Base-by-base conservation (phyloP, 1,140 invertebrate species). In the Orussus abietinus region DNA sequence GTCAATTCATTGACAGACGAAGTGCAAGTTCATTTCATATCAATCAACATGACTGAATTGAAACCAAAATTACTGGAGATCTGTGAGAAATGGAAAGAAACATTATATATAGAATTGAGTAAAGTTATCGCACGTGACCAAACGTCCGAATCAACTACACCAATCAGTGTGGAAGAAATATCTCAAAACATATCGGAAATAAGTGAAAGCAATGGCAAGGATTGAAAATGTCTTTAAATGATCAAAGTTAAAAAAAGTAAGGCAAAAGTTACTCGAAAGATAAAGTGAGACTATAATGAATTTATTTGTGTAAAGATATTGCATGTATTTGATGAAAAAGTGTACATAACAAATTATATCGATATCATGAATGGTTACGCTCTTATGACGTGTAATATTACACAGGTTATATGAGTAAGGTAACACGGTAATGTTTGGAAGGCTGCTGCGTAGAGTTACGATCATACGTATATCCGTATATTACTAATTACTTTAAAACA, bases 1-100 rank as follows among this genome's bases (percentile, higher is more conserved):
- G n/a, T 25, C n/a, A 6, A 25, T 19, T 21, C 11, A 10, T 21
- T 45, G n/a, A 21, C 18, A 20, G 15, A 42, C 14, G 21, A 37
- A 13, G 29, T 47, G 2, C 20, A 30, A 4, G 28, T 42, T 12
- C 5, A 32, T 33, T 47, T 42, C 13, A 5, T 47, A 18, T 21
- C 6, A 5, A 11, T 47, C 18, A 33, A 42, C 20, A 42, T 34
- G 18, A 12, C 10, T 19, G 28, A 26, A 7, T 26, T 42, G 26
- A 47, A 47, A 38, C 10, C n/a, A 7, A 10, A 19, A 25, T 3
- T 42, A 15, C n/a, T 33, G 15, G 17, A 28, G n/a, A 30, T 38
- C 9, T 47, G 44, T 43, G 39, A 51, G 31, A 19, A 29, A 19
- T 32, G 42, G 18, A 40, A 39, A 45, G 42, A 50, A 9, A 33